Conservation (phyloP, 2,113 vertebrate species). For the Brachionichthys hirsutus region DNA sequence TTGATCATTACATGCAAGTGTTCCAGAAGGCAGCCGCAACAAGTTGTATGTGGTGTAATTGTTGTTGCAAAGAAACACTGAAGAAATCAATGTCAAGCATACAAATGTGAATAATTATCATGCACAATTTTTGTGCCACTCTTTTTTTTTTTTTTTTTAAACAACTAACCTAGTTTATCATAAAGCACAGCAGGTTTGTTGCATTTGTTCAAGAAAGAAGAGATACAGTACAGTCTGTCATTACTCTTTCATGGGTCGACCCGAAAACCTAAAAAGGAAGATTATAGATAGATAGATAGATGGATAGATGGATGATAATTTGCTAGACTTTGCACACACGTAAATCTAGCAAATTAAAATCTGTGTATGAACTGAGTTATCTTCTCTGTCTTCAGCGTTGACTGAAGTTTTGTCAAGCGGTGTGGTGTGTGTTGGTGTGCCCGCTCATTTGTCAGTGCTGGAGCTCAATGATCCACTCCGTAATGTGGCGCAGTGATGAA, state of each 20-base stretch:
- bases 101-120: too few relatives aligned
- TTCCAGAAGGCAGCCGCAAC: background rate
- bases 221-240: too few relatives aligned
- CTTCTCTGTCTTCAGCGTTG: background rate
- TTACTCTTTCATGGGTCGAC: too few relatives aligned
- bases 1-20: background rate
- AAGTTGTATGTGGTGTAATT: background rate
- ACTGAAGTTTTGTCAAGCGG: background rate
- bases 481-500: background rate
- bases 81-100: slow-evolving; percentile 6
- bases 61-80: background rate
- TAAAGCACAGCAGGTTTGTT: too few relatives aligned
- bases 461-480: background rate
- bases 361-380: slow-evolving; percentile 1
- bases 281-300: too few relatives aligned
- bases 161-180: too few relatives aligned
- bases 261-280: too few relatives aligned
- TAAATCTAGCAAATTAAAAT: background rate
- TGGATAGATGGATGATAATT: too few relatives aligned
- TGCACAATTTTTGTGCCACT: background rate
- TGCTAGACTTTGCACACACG: background rate
- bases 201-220: too few relatives aligned
- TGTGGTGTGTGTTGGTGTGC: background rate
- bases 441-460: background rate
- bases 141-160: too few relatives aligned